Evolutionary conservation across 1,140 invertebrate genomes (phyloP).

Genomic region (Trigoniulus corallinus): DNA sequence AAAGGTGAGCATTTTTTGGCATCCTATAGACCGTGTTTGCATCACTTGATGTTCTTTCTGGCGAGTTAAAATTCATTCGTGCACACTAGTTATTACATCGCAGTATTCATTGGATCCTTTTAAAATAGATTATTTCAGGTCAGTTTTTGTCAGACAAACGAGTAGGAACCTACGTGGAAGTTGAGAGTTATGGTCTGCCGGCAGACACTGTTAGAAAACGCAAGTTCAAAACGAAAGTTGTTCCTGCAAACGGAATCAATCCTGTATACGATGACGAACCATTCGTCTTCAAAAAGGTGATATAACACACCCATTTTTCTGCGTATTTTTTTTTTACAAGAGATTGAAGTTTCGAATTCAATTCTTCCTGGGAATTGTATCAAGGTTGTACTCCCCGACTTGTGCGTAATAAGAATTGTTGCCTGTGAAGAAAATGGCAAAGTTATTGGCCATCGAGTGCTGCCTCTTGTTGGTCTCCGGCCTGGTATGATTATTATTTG

Average conservation of each 20-base stretch:
- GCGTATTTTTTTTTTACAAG: neutral
- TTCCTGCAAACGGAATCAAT: slow-evolving; percentile 91
- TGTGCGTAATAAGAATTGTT: slow-evolving; percentile 85
- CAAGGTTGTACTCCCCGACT: slow-evolving; percentile 87
- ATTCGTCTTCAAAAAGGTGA: slow-evolving; percentile 93
- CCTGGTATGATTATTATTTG: slow-evolving; percentile 41
- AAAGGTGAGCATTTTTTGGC: slow-evolving; percentile 47
- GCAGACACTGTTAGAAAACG: slow-evolving; percentile 95
- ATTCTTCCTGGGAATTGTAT: slow-evolving; percentile 8
- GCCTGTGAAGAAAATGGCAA: slow-evolving; percentile 91
- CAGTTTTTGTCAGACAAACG: slow-evolving; percentile 94
- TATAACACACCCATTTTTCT: neutral
- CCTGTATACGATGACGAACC: slow-evolving; percentile 91
- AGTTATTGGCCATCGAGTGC: slow-evolving; percentile 85
- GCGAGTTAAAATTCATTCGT: neutral
- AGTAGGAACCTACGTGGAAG: slow-evolving; percentile 93
- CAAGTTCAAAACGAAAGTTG: slow-evolving; percentile 86
- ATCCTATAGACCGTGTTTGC: too few species aligned
- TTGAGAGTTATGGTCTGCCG: slow-evolving; percentile 97
- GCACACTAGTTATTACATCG: too few species aligned
- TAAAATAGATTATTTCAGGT: slow-evolving; percentile 44
- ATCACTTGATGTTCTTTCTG: neutral
- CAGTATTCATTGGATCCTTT: slow-evolving; percentile 2
- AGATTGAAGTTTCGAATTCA: slow-evolving; percentile 3
- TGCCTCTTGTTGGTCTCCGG: slow-evolving; percentile 88